Evolutionary conservation across 2,113 vertebrate genomes (phyloP), one percentile per base, ranked within the genome.

Genomic region (Callopanchax toddi): DNA sequence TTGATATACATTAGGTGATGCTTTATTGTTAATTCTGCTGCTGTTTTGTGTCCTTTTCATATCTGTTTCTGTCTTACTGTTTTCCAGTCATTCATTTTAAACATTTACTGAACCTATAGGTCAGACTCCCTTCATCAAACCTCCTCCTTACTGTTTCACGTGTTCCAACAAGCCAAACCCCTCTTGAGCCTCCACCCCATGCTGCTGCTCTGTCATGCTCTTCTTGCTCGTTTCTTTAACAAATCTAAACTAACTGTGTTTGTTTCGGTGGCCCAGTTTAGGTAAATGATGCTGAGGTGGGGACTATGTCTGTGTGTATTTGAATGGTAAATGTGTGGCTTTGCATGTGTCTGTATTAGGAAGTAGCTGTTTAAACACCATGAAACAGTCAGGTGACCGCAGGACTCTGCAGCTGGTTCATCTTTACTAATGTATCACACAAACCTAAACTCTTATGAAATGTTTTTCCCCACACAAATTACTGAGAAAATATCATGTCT

Each of bases 271-370:
- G 29, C 11, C 6, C 15, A 22, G 51, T 26, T 52, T 12, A 34
- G 32, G 58, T 26, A 48, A 65, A 54, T n/a, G 2, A 16, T 51
- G 21, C 11, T 23, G 21, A 23, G 45, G 6, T 43, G 42, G n/a
- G n/a, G 42, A 43, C 42, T 17, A 17, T 16, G 17, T 15, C 21
- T 21, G 17, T 37, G 9, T 25, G 16, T 43, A 82, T 88, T 81
- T 85, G 79, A 83, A 81, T 78, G 22, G 52, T 65, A 86, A 83
- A 84, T 84, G 36, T 53, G 22, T 26, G 26, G 11, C 11, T 82
- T 76, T 85, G 81, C 70, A 74, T 74, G 48, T 75, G 21, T 25
- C 56, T 34, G 23, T 46, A 40, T 34, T 13, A 49, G 20, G 20
- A 45, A 17, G 26, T 53, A 54, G 26, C 64, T 22, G 64, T 55